Percentiles rank a stretch among this genome's conserved stretches.
Evolutionary conservation across 2,113 vertebrate genomes (phyloP).

Genomic region (Ceyx margarethae): DNA sequence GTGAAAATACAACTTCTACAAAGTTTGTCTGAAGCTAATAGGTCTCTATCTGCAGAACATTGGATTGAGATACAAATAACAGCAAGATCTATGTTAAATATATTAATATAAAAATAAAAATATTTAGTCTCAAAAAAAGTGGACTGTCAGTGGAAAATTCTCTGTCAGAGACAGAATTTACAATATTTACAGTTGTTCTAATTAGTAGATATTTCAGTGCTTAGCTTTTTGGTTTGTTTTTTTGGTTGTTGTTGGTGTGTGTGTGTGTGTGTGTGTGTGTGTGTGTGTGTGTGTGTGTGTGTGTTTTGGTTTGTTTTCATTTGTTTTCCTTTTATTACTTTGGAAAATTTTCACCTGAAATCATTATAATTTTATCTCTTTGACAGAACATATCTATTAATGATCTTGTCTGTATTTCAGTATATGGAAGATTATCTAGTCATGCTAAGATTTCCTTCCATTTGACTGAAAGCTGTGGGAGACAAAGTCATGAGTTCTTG

Average conservation of each 20-base stretch:
- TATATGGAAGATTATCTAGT: neutral
- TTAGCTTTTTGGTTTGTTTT: neutral
- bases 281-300: too few species aligned
- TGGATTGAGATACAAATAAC: slow-evolving; percentile 1
- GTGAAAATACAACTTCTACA: slow-evolving; percentile 52
- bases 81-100: neutral
- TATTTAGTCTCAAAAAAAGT: neutral
- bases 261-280: too few species aligned
- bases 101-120: neutral
- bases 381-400: neutral
- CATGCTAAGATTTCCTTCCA: neutral
- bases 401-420: neutral
- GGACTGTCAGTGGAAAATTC: neutral
- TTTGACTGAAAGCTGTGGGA: neutral
- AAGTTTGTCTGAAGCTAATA: slow-evolving; percentile 43
- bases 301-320: too few species aligned
- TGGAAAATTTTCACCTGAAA: neutral
- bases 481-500: neutral
- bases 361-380: neutral
- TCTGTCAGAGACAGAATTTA: neutral
- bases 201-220: neutral
- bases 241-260: too few species aligned
- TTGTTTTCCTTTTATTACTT: neutral
- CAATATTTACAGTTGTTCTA: neutral
- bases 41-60: neutral